These are phyloP conservation scores for Nanorana parkeri DNA, from an alignment of 2,113 vertebrate genomes.

Conservation along the genomic window DNA sequence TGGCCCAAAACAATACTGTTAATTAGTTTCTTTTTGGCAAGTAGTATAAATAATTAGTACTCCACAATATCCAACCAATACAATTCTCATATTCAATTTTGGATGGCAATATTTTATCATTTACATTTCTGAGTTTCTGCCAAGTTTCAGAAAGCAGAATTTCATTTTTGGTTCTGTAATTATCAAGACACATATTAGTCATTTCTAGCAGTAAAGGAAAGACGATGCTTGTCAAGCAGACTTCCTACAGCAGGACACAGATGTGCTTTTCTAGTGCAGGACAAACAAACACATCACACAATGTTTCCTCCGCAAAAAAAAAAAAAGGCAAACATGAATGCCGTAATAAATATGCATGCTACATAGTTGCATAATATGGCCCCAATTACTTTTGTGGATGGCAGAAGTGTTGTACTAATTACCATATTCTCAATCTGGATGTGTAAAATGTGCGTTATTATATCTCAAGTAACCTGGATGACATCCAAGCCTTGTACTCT, in stretches of 20 bases:
- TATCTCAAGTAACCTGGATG: slow-evolving; percentile 37
- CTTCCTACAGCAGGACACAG: slow-evolving; percentile 42
- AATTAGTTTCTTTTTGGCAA: slow-evolving; percentile 22
- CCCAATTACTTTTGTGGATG: slow-evolving; percentile 41
- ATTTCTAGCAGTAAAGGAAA: slow-evolving; percentile 1
- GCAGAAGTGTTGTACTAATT: slow-evolving; percentile 41
- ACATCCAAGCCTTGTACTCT: slow-evolving; percentile 14
- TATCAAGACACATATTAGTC: slow-evolving; percentile 3
- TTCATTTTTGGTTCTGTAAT: not conserved
- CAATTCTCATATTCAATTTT: not conserved
- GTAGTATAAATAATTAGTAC: slow-evolving; percentile 12
- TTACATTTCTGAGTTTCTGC: not conserved
- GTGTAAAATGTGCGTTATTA: slow-evolving; percentile 27
- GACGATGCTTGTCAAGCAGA: not conserved
- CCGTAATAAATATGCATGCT: slow-evolving; percentile 36
- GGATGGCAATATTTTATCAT: not conserved
- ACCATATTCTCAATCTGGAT: slow-evolving; percentile 42
- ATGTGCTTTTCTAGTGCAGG: slow-evolving; percentile 21
- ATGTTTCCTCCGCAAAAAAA: slow-evolving; percentile 15
- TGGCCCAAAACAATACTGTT: slow-evolving; percentile 12
- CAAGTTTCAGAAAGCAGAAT: not conserved
- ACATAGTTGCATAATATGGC: slow-evolving; percentile 39
- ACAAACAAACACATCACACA: slow-evolving; percentile 22
- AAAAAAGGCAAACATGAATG: slow-evolving; percentile 19
- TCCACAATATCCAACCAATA: not conserved